Conservation (phyloP, 2,888 invertebrate species). For the Colostygia pectinataria region DNA sequence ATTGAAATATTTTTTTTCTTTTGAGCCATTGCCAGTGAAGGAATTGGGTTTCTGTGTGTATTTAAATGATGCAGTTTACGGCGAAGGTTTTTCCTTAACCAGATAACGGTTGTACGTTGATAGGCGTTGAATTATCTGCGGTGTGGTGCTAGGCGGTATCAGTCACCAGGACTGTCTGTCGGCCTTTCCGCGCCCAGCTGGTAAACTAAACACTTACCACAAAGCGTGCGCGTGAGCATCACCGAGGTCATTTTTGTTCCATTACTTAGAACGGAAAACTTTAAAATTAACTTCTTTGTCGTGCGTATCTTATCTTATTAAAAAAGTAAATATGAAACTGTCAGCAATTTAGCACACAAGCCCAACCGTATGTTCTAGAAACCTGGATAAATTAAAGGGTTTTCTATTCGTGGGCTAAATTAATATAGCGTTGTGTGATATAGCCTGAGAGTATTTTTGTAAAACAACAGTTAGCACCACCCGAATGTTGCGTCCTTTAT, state of each 20-base stretch:
- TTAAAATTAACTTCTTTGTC: not conserved
- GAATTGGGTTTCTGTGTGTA: not conserved
- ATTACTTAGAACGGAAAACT: conserved; percentile 27
- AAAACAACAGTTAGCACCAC: too few relatives aligned
- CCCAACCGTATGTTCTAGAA: too few relatives aligned
- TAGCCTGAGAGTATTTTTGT: too few relatives aligned
- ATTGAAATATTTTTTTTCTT: too few relatives aligned
- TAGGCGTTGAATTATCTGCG: conserved; percentile 61
- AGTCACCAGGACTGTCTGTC: conserved; percentile 59
- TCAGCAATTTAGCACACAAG: too few relatives aligned
- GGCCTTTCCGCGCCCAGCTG: conserved; percentile 63
- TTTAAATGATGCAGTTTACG: conserved; percentile 7
- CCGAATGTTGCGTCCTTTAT: not conserved
- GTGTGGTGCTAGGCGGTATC: conserved; percentile 63
- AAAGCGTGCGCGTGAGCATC: conserved; percentile 51
- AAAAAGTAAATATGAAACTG: not conserved
- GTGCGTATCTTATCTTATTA: too few relatives aligned
- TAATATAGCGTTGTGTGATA: too few relatives aligned
- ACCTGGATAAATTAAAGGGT: too few relatives aligned
- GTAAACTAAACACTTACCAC: conserved; percentile 59
- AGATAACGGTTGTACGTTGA: conserved; percentile 33
- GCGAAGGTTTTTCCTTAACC: conserved; percentile 24
- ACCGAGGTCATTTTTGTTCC: conserved; percentile 36
- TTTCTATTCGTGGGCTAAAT: too few relatives aligned
- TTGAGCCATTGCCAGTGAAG: not conserved